Base-by-base conservation (phyloP, 2,888 invertebrate genomes). In the Cataglyphis rosenhaueri region DNA sequence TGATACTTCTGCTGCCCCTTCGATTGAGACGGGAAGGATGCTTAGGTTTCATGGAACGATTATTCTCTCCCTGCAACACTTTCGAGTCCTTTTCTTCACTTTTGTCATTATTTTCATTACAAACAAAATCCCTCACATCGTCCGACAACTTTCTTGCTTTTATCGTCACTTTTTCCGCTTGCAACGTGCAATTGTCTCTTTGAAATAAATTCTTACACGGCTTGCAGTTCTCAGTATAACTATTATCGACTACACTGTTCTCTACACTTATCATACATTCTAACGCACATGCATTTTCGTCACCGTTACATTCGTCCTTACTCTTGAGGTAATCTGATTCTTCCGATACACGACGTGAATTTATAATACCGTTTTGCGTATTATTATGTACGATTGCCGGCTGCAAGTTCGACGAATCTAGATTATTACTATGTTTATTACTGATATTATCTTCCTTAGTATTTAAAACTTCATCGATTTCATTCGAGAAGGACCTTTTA, bases 1-100 rank as follows among this genome's bases (percentile, higher is more conserved):
- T 91, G n/a, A 86, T 88, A 9, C 86, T 86, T 66, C 92, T 91
- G 8, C 89, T 88, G 0, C 91, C 91, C 29, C 88, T 89, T 38
- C 85, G 87, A 18, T 76, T 83, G 18, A 84, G 81, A 32, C 87
- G 82, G 21, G 52, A n/a, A n/a, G 82, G 86, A 71, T 41, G 75
- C 29, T 84, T 90, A 4, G 84, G 76, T 29, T 89, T 59, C 44
- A 25, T 10, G 3, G 29, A 15, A 29, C 44, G 57, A 57, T 21
- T 55, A 38, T 71, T 84, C 12, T 82, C 85, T 9, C 59, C 38
- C 18, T 78, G 82, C 29, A 29, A 18, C 35, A 70, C 44, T 48
- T 66, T 83, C 1, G 10, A 12, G 38, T 81, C 81, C 71, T 87
- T 87, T 18, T 68, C 73, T 38, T 85, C 88, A 57, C 61, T 88